These are phyloP conservation scores for Falco berigora DNA, from an alignment of 2,797 vertebrate genomes.

Conservation along the genomic window DNA sequence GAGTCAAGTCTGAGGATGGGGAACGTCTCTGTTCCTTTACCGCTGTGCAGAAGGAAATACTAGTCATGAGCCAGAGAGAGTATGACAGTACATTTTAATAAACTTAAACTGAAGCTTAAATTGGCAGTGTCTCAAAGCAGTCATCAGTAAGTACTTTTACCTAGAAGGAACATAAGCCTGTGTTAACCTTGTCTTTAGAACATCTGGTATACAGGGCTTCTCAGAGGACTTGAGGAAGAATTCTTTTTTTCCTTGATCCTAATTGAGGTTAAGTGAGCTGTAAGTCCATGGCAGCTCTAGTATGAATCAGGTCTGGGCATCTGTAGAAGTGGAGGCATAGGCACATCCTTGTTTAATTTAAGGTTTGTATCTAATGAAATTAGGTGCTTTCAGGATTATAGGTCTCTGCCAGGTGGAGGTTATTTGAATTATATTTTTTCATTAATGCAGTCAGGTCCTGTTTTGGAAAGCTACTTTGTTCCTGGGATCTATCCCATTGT, in stretches of 20 bases:
- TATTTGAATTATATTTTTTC: neutral
- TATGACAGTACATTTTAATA: constrained; percentile 11
- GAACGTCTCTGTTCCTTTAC: neutral
- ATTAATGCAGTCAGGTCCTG: neutral
- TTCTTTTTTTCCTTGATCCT: constrained; percentile 32
- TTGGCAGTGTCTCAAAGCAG: neutral
- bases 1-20: neutral
- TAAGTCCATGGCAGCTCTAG: constrained; percentile 12
- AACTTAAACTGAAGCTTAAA: constrained; percentile 7
- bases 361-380: constrained; percentile 22
- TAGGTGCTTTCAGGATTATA: constrained; percentile 22
- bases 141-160: constrained; percentile 1
- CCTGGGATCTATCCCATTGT: neutral
- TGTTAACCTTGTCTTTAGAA: neutral
- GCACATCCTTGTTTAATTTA: constrained; percentile 13
- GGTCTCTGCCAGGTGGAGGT: neutral
- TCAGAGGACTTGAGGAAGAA: constrained; percentile 10
- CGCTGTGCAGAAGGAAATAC: neutral
- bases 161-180: neutral
- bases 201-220: neutral
- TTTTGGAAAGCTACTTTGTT: neutral
- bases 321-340: neutral
- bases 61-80: neutral
- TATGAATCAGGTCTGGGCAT: neutral
- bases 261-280: constrained; percentile 24